Conservation (phyloP, 2,888 invertebrate genomes). For the Melinaea menophilus region DNA sequence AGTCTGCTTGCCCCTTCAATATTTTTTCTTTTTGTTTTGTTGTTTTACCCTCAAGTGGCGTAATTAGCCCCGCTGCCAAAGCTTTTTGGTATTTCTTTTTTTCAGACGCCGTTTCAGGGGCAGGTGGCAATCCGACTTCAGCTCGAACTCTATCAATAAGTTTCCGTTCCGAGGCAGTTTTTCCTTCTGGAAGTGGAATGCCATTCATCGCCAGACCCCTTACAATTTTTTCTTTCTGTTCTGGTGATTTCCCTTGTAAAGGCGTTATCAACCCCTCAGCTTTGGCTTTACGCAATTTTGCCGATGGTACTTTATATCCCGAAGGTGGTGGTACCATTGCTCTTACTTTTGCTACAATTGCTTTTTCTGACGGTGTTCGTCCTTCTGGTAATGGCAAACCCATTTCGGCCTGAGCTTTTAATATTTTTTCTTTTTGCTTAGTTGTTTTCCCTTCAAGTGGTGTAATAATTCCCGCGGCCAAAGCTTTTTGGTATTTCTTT, state of each 20-base stretch:
- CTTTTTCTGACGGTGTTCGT: conserved; percentile 38
- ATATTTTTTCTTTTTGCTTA: conserved; percentile 39
- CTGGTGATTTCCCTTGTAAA: conserved; percentile 30
- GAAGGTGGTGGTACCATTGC: conserved; percentile 9
- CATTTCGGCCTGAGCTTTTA: conserved; percentile 32
- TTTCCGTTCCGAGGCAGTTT: conserved; percentile 42
- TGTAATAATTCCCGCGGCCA: conserved; percentile 35
- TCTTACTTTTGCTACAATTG: conserved; percentile 33
- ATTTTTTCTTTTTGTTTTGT: conserved; percentile 34
- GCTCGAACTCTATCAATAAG: conserved; percentile 39
- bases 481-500: conserved; percentile 31
- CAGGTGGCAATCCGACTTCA: conserved; percentile 40
- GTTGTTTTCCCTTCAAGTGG: conserved; percentile 39
- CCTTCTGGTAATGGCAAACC: conserved; percentile 42
- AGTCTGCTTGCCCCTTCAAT: conserved; percentile 22
- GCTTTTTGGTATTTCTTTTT: conserved; percentile 35
- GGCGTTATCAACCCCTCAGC: conserved; percentile 32
- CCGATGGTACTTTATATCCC: conserved; percentile 27
- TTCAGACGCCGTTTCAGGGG: conserved; percentile 33
- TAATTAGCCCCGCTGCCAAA: conserved; percentile 34
- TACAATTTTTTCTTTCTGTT: conserved; percentile 38
- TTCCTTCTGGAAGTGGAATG: conserved; percentile 40
- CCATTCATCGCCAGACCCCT: conserved; percentile 37
- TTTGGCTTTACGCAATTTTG: conserved; percentile 32
- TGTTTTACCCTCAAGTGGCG: conserved; percentile 38